These are phyloP conservation scores for Tympanuchus pallidicinctus DNA, from an alignment of 2,113 vertebrate species.

Conservation along the genomic window DNA sequence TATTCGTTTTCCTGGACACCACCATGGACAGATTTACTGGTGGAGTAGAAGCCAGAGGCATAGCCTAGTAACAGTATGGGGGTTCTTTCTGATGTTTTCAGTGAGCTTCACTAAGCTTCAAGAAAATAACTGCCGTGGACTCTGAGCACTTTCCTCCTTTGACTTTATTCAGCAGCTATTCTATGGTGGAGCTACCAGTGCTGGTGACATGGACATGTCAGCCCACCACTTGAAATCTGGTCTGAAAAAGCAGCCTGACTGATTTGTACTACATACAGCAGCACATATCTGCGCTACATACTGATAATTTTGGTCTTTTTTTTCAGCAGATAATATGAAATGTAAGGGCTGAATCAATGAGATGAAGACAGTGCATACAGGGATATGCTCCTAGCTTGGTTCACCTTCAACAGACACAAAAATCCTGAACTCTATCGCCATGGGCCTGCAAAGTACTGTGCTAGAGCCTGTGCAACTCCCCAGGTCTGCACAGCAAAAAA, in stretches of 20 bases:
- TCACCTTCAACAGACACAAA: fast-evolving
- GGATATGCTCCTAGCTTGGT: neutral
- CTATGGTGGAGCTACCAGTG: fast-evolving
- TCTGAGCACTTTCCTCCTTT: neutral
- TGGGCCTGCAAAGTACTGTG: fast-evolving
- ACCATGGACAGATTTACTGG: neutral
- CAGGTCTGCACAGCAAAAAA: neutral
- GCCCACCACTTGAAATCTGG: neutral
- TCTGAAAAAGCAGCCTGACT: neutral
- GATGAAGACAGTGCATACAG: fast-evolving
- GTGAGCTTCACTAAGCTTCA: neutral
- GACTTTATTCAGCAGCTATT: neutral
- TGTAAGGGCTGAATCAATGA: fast-evolving
- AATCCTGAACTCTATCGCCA: neutral
- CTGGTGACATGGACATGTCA: neutral
- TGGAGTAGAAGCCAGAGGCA: neutral
- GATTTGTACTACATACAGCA: neutral
- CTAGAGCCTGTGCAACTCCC: neutral
- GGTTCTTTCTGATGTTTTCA: neutral
- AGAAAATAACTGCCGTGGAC: neutral
- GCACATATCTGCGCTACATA: neutral
- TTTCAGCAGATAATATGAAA: neutral
- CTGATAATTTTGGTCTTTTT: neutral
- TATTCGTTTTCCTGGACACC: fast-evolving
- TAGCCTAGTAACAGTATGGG: neutral